These are phyloP conservation scores for Ctenopoma multispine DNA, from an alignment of 2,797 vertebrate species.

Conservation along the genomic window DNA sequence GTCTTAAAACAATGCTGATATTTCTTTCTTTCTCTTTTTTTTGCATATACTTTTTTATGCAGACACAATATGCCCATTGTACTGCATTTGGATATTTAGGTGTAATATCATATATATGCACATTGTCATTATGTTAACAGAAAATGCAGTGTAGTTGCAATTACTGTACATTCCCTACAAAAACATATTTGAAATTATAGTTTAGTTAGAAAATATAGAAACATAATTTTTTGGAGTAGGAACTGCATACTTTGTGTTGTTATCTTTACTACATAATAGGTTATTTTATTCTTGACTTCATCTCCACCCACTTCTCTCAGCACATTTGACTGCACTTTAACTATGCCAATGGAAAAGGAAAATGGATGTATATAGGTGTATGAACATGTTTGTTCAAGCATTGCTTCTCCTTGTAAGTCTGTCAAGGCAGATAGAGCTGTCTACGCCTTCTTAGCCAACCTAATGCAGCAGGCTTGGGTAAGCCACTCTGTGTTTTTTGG, in stretches of 20 bases:
- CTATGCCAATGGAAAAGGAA: neutral
- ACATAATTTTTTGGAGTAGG: too few relatives aligned
- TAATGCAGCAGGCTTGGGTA: constrained; percentile 51
- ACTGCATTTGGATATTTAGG: too few relatives aligned
- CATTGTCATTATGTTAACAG: too few relatives aligned
- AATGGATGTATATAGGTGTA: neutral
- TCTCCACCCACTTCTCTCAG: neutral
- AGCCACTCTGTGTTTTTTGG: constrained; percentile 6
- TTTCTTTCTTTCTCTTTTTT: too few relatives aligned
- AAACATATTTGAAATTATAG: too few relatives aligned
- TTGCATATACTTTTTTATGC: neutral
- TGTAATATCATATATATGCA: too few relatives aligned
- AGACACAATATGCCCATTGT: neutral
- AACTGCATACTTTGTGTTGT: neutral
- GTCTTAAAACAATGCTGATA: neutral
- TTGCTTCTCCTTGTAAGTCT: constrained; percentile 15
- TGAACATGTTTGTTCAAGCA: constrained; percentile 9
- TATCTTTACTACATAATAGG: neutral
- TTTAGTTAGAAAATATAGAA: too few relatives aligned
- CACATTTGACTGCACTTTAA: constrained; percentile 3
- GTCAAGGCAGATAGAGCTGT: constrained; percentile 33
- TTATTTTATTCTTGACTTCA: neutral
- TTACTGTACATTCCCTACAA: too few relatives aligned
- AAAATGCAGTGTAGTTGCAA: too few relatives aligned
- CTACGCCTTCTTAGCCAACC: constrained; percentile 35